Evolutionary conservation across 2,113 vertebrate species (phyloP).

Genomic region (Elachura formosa): DNA sequence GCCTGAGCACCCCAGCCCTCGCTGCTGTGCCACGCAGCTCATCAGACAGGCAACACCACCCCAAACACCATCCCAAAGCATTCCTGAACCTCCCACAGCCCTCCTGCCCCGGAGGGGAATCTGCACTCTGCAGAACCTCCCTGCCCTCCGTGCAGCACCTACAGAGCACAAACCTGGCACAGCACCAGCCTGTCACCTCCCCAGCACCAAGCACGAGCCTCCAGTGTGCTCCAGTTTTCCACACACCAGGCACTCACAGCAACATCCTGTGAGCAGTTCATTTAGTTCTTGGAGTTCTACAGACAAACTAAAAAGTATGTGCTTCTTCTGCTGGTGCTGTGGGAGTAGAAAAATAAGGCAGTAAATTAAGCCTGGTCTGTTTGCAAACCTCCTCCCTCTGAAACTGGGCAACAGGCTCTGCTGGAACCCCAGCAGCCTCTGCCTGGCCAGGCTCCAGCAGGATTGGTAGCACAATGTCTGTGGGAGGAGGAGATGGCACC

Average conservation of each 20-base stretch:
- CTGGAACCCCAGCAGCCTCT: background rate
- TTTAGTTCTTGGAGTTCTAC: background rate
- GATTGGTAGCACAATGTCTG: background rate
- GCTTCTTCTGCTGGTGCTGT: background rate
- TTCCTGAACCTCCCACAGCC: background rate
- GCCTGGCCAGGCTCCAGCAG: rapidly evolving
- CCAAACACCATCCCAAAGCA: rapidly evolving
- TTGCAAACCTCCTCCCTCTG: background rate
- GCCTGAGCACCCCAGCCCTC: background rate
- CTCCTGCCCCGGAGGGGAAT: background rate
- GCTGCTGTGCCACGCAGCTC: background rate
- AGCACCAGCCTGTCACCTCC: background rate
- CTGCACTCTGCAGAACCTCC: too few relatives aligned
- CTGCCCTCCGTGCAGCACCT: too few relatives aligned
- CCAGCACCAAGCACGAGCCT: background rate
- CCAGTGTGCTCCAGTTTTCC: background rate
- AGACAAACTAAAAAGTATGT: background rate
- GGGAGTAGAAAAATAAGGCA: background rate
- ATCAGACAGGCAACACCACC: background rate
- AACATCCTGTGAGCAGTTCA: background rate
- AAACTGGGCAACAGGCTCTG: background rate
- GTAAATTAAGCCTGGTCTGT: background rate
- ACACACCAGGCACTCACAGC: background rate
- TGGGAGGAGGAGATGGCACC: background rate
- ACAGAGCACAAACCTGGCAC: background rate